These are phyloP conservation scores for Tipula lateralis DNA, from an alignment of 2,888 invertebrate species.

Conservation along the genomic window DNA sequence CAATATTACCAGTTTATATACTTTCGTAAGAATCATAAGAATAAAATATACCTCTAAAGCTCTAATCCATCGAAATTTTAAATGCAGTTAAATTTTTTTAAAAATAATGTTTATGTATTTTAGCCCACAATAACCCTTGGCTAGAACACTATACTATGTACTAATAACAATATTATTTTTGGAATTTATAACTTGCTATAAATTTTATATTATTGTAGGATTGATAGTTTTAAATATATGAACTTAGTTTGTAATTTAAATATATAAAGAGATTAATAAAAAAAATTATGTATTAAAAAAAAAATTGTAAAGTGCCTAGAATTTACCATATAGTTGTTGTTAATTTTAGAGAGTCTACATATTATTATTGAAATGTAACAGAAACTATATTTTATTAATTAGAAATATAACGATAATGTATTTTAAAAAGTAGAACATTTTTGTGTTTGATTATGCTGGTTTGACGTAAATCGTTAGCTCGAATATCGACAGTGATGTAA, in stretches of 20 bases:
- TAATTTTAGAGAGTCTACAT: background rate
- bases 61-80: background rate
- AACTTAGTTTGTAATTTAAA: background rate
- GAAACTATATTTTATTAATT: background rate
- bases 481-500: too few relatives aligned
- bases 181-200: background rate
- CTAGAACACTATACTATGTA: background rate
- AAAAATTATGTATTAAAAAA: background rate
- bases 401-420: background rate
- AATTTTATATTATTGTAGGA: background rate
- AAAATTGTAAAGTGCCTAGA: background rate
- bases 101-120: background rate
- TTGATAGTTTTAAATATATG: background rate
- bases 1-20: background rate
- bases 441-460: too few relatives aligned
- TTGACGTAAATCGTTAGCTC: too few relatives aligned
- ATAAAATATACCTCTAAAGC: background rate
- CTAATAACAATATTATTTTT: background rate
- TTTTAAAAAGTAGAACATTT: background rate
- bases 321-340: background rate
- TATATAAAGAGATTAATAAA: background rate
- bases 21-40: background rate
- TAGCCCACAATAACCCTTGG: background rate
- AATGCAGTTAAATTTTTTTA: background rate
- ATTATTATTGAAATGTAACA: background rate